Base-by-base conservation (phyloP, 2,113 vertebrate species). In the Manacus vitellinus region DNA sequence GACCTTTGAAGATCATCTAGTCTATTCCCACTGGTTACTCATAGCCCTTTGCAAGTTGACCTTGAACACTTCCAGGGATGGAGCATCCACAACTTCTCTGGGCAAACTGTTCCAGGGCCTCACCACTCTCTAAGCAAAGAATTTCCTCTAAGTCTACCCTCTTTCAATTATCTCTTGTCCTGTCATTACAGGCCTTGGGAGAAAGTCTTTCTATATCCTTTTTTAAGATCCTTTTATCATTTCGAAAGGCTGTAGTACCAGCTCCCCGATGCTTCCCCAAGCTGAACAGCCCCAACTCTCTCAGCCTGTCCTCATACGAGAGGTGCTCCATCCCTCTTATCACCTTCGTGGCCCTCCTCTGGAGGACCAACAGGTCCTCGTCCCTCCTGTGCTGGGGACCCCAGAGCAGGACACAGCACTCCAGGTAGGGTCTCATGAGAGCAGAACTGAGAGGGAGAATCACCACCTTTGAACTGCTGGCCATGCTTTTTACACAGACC, bases 331-430 rank as follows among this genome's bases (percentile, higher is more conserved):
- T 2, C n/a, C 24, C 67, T 31, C 19, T 18, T 20, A 80, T 8
- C 35, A 55, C 27, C 25, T 41, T 54, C 8, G 1, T 46, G 31
- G 39, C 33, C 14, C 31, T 41, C 27, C 62, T 75, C n/a, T 54
- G 52, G 39, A 59, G 0, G 12, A 89, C 43, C 11, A 92, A n/a
- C 12, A 72, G 14, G 27, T 79, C 37, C 31, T 17, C 15, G 7
- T 1, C 58, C 10, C 31, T 70, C 76, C 17, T 41, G 3, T 21
- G 24, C 23, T 61, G 27, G 7, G 28, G 21, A 14, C 7, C 1
- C 2, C 52, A 39, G 0, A 83, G 28, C 62, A 31, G 46, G 30
- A 62, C 1, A 3, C 5, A 19, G 23, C 1, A 33, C 12, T 23
- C 5, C 70, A 43, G 44, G 23, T 14, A 2, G 2, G 13, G 4